Evolutionary conservation across 2,797 vertebrate genomes (phyloP).

Genomic region (Tauraco hartlaubi): DNA sequence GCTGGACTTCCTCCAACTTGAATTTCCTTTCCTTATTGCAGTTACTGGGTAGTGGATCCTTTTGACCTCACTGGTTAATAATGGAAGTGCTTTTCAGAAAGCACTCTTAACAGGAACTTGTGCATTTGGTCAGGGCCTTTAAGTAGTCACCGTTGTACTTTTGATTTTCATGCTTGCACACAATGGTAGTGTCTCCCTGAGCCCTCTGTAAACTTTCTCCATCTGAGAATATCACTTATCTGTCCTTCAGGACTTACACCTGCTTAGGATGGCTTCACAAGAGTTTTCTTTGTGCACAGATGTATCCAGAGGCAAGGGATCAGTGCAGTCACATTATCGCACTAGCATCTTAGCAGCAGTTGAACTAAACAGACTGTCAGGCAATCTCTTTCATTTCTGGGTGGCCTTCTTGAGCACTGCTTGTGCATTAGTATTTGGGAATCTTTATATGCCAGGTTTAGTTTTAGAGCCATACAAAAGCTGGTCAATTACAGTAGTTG

Average conservation of each 20-base stretch:
- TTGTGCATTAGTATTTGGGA: not conserved
- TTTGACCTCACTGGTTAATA: not conserved
- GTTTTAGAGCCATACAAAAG: not conserved
- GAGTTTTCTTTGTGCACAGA: not conserved
- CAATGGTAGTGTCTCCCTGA: not conserved
- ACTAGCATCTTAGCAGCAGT: not conserved
- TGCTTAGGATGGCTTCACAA: not conserved
- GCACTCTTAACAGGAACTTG: not conserved
- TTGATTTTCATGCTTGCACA: not conserved
- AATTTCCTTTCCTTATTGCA: not conserved
- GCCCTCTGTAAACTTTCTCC: not conserved
- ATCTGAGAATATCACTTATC: not conserved
- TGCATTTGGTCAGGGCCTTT: not conserved
- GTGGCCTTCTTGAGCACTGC: not conserved
- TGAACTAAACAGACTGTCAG: not conserved
- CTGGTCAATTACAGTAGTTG: not conserved
- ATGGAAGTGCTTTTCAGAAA: slow-evolving; percentile 1
- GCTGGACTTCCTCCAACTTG: not conserved
- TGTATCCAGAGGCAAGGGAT: not conserved
- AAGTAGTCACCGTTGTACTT: not conserved
- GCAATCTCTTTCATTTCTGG: not conserved
- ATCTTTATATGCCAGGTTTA: not conserved
- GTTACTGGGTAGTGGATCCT: not conserved
- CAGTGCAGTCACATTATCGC: not conserved
- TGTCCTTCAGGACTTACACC: not conserved